Base-by-base conservation (phyloP, 2,888 invertebrate species). In the Ichneumoninae sp. region DNA sequence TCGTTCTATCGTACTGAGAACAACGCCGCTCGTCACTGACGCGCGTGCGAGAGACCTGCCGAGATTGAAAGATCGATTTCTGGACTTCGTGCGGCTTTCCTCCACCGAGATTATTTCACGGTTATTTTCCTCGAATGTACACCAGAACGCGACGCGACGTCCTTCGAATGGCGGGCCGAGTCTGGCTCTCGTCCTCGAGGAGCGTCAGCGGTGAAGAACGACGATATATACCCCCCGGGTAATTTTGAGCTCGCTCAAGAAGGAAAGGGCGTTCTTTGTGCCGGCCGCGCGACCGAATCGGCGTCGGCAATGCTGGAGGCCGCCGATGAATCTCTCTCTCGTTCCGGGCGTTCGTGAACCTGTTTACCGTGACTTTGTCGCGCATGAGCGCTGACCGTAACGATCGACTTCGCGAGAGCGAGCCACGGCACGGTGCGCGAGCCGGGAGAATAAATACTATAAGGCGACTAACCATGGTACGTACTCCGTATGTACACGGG, bases 351-450 rank as follows among this genome's bases (percentile, higher is more conserved):
- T 81, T 83, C 86, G 83, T 85, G 80, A 86, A 85, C 85, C 87
- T 85, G 87, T 87, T 87, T 83, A 87, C 87, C 87, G 87, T 87
- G 87, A 87, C 85, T 87, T 87, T 83, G 85, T 83, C 85, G 85
- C 86, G 85, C 87, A 85, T 83, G 87, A 85, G 84, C 83, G 85
- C 85, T 83, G 87, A 87, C 85, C 87, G 86, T 87, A 87, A 87
- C 85, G 87, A 87, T 87, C 85, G 87, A 83, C 81, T 83, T 83
- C 74, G 52, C 79, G 75, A 60, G 84, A 54, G 68, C 44, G 78
- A 69, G 30, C 33, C 57, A 13, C 26, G 57, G 57, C 57, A 13
- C 30, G 26, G 60, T 63, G 33, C 33, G 6, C 30, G 30, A 63
- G 30, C 68, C 65, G 66, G 71, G 66, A 82, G 75, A 80, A 83